Conservation (phyloP, 2,797 vertebrate species). For the Peromyscus nudipes region DNA sequence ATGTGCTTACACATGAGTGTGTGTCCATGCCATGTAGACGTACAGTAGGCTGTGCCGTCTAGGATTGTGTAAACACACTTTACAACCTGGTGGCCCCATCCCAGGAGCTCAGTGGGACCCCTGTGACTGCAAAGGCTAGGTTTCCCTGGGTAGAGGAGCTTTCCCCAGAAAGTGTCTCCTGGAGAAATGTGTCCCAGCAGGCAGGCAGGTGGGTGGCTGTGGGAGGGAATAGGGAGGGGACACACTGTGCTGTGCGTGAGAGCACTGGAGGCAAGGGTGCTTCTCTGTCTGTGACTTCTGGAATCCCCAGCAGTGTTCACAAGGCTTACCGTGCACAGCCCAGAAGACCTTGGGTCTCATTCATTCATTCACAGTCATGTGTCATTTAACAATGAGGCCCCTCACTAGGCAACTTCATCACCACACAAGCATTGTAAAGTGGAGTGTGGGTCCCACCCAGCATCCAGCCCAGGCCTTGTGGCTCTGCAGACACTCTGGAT, state of each 20-base stretch:
- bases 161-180: constrained; percentile 66
- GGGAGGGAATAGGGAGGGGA: neutral
- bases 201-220: no score
- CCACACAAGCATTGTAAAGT: neutral
- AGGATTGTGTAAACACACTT: neutral
- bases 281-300: neutral
- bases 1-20: neutral
- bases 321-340: neutral
- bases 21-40: neutral
- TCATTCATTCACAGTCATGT: neutral
- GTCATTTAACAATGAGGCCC: neutral
- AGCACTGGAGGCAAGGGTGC: no score
- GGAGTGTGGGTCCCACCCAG: no score
- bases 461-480: no score
- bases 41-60: neutral
- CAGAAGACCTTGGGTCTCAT: neutral
- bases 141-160: constrained; percentile 74
- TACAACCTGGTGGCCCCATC: no score
- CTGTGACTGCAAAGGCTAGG: neutral
- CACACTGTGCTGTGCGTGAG: neutral
- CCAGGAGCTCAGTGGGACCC: neutral
- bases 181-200: constrained; percentile 62
- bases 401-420: neutral
- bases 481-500: neutral
- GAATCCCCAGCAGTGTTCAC: neutral